A percentile compares a stretch with the other conserved stretches of the same genome.
phyloP scores from a whole-genome alignment of 2,797 vertebrate genomes.

The Chloroceryle inda region DNA sequence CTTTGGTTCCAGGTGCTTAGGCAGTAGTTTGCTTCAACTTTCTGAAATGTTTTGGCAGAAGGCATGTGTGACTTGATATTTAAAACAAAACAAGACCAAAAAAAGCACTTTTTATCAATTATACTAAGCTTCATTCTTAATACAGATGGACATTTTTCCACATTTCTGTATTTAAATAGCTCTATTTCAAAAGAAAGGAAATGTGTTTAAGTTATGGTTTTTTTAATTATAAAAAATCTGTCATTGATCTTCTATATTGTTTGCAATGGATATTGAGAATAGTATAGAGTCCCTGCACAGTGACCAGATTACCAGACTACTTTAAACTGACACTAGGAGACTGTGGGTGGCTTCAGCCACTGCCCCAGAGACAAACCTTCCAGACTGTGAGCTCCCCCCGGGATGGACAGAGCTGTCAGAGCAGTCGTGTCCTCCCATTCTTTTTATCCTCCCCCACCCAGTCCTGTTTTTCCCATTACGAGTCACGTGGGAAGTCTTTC shows the following conservation, averaged over 20 bases:
- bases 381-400: neutral
- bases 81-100: neutral
- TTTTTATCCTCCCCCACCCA: neutral
- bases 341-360: neutral
- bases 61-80: neutral
- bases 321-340: neutral
- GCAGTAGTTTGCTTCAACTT: constrained; percentile 3
- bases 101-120: constrained; percentile 13
- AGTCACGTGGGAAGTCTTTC: neutral
- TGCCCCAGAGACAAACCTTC: neutral
- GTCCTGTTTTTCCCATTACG: neutral
- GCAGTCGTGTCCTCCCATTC: fast-evolving
- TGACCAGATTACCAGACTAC: neutral
- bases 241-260: neutral
- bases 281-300: neutral
- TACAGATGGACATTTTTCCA: neutral
- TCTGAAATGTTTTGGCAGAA: constrained; percentile 8
- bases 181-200: neutral
- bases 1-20: neutral
- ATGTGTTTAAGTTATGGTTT: neutral
- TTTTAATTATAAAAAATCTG: neutral
- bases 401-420: neutral
- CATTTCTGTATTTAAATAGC: neutral
- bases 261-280: neutral
- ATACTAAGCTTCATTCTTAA: neutral